A percentile compares a stretch with the other conserved stretches of the same genome.
Conservation (phyloP, 2,888 invertebrate genomes). For the Pyrrhia umbra region DNA sequence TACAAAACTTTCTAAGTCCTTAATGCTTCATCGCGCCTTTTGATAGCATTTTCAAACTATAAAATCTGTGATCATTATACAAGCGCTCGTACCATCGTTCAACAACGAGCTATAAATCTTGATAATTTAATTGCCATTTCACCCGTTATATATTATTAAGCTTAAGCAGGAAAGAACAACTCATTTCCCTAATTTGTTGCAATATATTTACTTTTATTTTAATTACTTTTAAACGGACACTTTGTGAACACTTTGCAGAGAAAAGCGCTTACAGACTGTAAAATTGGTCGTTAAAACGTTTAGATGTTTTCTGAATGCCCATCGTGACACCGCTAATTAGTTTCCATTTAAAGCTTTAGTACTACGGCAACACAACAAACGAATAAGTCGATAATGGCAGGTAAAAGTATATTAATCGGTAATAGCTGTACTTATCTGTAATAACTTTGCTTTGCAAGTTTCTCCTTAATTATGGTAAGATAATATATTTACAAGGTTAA, state of each 20-base stretch:
- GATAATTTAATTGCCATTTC: slow-evolving; percentile 54
- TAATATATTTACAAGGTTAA: slow-evolving; percentile 3
- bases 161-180: slow-evolving; percentile 40
- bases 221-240: slow-evolving; percentile 50
- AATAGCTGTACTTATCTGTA: neutral
- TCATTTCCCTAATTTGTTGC: slow-evolving; percentile 56
- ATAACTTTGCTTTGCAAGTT: neutral
- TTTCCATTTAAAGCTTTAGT: slow-evolving; percentile 39
- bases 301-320: slow-evolving; percentile 45
- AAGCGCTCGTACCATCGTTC: slow-evolving; percentile 33
- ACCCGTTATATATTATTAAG: slow-evolving; percentile 42
- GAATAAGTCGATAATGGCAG: slow-evolving; percentile 13
- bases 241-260: slow-evolving; percentile 44
- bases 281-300: slow-evolving; percentile 54
- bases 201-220: slow-evolving; percentile 51
- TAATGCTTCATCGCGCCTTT: slow-evolving; percentile 46
- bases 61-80: slow-evolving; percentile 34
- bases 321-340: slow-evolving; percentile 53
- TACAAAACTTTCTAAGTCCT: slow-evolving; percentile 33
- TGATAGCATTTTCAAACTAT: slow-evolving; percentile 47
- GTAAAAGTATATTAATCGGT: slow-evolving; percentile 30
- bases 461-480: neutral
- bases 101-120: slow-evolving; percentile 51
- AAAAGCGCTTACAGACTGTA: slow-evolving; percentile 50
- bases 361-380: slow-evolving; percentile 40